Evolutionary conservation across 2,888 invertebrate species (phyloP).

Genomic region (Tetramorium bicarinatum): DNA sequence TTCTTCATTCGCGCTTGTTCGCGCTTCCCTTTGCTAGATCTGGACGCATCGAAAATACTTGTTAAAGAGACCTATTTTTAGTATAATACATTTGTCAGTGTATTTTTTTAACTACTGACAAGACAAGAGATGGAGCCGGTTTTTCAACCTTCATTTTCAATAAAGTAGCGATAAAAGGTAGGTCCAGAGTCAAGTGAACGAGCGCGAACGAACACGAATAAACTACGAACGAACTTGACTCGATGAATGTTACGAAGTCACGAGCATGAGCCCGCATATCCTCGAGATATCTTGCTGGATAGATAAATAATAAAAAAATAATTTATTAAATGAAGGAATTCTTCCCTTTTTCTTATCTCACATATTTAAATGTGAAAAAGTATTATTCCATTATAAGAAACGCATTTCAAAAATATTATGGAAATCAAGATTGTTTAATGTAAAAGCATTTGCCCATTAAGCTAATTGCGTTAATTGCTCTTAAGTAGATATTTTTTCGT

Average conservation of each 20-base stretch:
- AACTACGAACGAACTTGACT: background rate
- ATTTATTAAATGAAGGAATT: background rate
- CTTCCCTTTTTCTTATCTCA: background rate
- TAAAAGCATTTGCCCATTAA: background rate
- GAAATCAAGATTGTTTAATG: background rate
- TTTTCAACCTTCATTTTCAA: background rate
- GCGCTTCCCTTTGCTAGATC: background rate
- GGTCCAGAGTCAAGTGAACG: background rate
- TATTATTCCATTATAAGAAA: background rate
- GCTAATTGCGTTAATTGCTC: background rate
- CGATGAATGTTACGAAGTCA: background rate
- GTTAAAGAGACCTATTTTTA: background rate
- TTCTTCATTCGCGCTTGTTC: slow-evolving; percentile 14
- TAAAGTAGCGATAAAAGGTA: background rate
- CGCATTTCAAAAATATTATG: background rate
- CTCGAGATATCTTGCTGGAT: background rate
- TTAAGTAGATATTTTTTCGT: background rate
- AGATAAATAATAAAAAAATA: background rate
- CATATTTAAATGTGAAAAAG: background rate
- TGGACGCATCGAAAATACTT: too few relatives aligned
- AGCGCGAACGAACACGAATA: background rate
- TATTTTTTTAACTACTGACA: background rate
- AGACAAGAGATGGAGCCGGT: background rate
- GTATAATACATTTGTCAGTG: background rate
- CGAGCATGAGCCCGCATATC: background rate